A percentile compares a stretch with the other conserved stretches of the same genome.
Evolutionary conservation across 2,113 vertebrate species (phyloP).

Genomic region (Apodemus sylvaticus): DNA sequence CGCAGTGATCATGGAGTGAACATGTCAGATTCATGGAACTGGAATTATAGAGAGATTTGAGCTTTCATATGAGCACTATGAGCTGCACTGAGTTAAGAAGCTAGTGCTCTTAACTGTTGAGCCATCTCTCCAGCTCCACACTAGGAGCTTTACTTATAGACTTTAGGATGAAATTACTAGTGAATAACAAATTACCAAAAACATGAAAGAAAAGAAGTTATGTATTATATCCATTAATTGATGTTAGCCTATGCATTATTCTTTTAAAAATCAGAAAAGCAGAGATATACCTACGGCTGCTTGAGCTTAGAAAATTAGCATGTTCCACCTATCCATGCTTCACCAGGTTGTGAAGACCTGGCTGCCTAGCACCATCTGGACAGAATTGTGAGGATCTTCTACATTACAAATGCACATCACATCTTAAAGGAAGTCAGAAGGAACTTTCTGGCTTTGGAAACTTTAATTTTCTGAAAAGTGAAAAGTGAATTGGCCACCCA

Average conservation of each 20-base stretch:
- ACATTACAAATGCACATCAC: background rate
- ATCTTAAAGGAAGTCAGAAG: background rate
- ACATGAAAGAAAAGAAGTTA: background rate
- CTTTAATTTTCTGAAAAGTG: conserved; percentile 30
- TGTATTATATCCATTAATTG: background rate
- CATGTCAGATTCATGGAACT: background rate
- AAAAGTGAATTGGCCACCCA: background rate
- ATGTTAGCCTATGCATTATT: background rate
- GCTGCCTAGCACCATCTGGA: background rate
- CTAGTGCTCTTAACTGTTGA: background rate
- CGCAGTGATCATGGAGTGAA: background rate
- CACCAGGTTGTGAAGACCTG: background rate
- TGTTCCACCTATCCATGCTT: background rate
- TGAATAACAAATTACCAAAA: background rate
- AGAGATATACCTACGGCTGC: background rate
- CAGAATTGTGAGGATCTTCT: background rate
- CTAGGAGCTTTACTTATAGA: background rate
- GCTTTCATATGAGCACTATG: background rate
- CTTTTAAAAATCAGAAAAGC: background rate
- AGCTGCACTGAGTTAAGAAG: background rate
- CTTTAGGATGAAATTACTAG: conserved; percentile 6
- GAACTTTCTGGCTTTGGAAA: background rate
- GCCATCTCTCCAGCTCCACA: background rate
- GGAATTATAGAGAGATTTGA: background rate
- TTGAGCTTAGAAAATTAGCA: background rate